Evolutionary conservation across 2,888 invertebrate genomes (phyloP).

Genomic region (Drosophila ezoana): DNA sequence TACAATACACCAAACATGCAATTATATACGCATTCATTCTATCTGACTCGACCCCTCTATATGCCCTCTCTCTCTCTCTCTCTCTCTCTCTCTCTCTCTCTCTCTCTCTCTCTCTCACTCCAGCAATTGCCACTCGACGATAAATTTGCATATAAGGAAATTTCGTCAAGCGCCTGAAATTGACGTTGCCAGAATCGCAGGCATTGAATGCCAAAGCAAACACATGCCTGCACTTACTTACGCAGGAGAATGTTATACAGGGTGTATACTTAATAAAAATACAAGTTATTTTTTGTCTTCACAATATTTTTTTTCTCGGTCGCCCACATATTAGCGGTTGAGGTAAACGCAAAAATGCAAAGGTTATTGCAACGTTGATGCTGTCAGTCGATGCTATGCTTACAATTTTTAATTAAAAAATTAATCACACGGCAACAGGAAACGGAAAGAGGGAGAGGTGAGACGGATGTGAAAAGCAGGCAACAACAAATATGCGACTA

Average conservation of each 20-base stretch:
- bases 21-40: constrained; percentile 39
- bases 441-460: not conserved
- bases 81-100: no score
- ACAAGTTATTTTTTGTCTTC: not conserved
- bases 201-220: constrained; percentile 16
- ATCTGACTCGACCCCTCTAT: no score
- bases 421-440: constrained; percentile 56
- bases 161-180: constrained; percentile 17
- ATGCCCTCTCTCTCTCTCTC: no score
- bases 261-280: constrained; percentile 33
- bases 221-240: constrained; percentile 12
- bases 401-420: constrained; percentile 73
- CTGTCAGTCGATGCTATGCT: constrained; percentile 39
- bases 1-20: constrained; percentile 40
- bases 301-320: constrained; percentile 5
- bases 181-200: constrained; percentile 9
- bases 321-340: constrained; percentile 41
- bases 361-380: constrained; percentile 8
- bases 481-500: constrained; percentile 23
- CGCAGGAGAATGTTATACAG: not conserved
- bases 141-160: constrained; percentile 29
- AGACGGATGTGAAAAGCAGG: not conserved
- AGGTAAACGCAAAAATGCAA: constrained; percentile 21
- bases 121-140: not conserved
- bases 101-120: no score